Base-by-base conservation (phyloP, 2,113 vertebrate species). In the Anarrhichthys ocellatus region DNA sequence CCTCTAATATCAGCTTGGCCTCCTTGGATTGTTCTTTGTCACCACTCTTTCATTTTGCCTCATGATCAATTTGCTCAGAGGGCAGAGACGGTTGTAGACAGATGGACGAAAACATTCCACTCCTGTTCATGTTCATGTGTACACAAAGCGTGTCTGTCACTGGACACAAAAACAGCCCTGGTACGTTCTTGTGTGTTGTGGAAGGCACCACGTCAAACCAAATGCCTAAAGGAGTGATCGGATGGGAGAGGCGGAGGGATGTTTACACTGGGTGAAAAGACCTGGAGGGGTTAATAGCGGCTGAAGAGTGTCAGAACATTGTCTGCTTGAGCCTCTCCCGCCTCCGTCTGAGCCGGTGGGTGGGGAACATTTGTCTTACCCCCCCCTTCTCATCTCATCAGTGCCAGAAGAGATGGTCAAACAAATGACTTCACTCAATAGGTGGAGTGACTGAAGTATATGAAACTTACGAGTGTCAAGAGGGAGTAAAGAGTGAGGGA, bases 231-330 rank as follows among this genome's bases (percentile, higher is more conserved):
- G 71, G 52, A 84, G 79, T 29, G 79, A 76, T 79, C 18, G 42
- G 78, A 67, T 66, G 78, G 73, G 73, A 80, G 70, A 77, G 81
- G 76, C 18, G 7, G 67, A 13, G 42, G 52, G 36, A 52, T 86
- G 91, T 91, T 91, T 92, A 90, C 86, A 81, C 34, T 67, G 58
- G 56, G n/a, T 66, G 69, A 76, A 76, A 80, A 79, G 56, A 56
- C 54, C n/a, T 0, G 22, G 54, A 72, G 69, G 66, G 64, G 62
- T 82, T 82, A 56, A 89, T 65, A 67, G 79, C 14, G 56, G 73
- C 68, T 50, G 59, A 81, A 40, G 77, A 76, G 80, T 40, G 56
- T 79, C 77, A 73, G 70, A 3, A 22, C 66, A 48, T 66, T 64
- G 69, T 88, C 81, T 15, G 22, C 62, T 63, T 14, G 38, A 73